Evolutionary conservation across 2,797 vertebrate genomes (phyloP).

Genomic region (Schizopygopsis pylzovi): DNA sequence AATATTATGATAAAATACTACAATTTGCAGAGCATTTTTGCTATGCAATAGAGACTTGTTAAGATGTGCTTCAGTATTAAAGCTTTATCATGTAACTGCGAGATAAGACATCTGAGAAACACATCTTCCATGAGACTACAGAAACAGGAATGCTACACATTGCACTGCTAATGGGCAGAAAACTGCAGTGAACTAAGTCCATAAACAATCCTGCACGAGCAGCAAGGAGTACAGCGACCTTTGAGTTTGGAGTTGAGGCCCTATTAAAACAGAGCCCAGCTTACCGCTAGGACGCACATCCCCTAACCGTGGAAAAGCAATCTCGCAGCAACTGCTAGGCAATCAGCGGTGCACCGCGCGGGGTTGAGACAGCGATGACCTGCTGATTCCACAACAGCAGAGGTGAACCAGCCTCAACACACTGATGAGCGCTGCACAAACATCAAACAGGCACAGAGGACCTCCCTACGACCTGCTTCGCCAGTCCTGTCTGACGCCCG

Average conservation of each 20-base stretch:
- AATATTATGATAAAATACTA: neutral
- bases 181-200: conserved; percentile 43
- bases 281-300: conserved; percentile 64
- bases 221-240: conserved; percentile 53
- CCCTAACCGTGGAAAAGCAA: conserved; percentile 65
- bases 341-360: conserved; percentile 71
- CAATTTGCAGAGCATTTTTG: neutral
- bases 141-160: conserved; percentile 13
- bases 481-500: conserved; percentile 68
- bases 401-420: conserved; percentile 68
- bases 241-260: conserved; percentile 67
- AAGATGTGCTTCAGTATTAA: neutral
- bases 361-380: conserved; percentile 75
- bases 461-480: conserved; percentile 71
- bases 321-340: conserved; percentile 73
- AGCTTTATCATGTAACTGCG: neutral
- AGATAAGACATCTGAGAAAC: conserved; percentile 8
- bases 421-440: conserved; percentile 78
- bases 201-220: conserved; percentile 68
- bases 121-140: neutral
- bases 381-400: conserved; percentile 63
- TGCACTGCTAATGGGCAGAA: conserved; percentile 38
- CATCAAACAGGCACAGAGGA: conserved; percentile 75
- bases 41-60: neutral
- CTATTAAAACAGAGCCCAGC: conserved; percentile 71